Base-by-base conservation (phyloP, 2,888 invertebrate species). In the Synergus japonicus region DNA sequence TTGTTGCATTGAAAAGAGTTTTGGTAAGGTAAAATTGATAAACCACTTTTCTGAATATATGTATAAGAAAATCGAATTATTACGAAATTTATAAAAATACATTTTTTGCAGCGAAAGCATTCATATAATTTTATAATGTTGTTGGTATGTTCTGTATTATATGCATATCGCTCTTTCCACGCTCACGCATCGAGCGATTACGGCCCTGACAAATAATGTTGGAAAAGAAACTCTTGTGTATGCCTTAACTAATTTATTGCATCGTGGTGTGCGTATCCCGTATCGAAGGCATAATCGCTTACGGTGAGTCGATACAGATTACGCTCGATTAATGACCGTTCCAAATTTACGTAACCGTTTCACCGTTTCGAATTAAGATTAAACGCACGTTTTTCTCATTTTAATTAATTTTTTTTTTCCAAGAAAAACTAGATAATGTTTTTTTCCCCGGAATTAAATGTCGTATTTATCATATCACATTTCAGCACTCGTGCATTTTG, bases 211-310 rank as follows among this genome's bases (percentile, higher is more conserved):
- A 73, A 73, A 54, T 73, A 54, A 73, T 37, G 49, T 73, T 73
- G 10, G 29, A 73, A 73, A 49, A 73, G 46, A 67, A 69, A 69
- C 49, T 73, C 49, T 54, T 37, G 37, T 54, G 54, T 73, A 54
- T 73, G 73, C 73, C 73, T 73, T 73, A 54, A 73, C 73, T 73
- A 73, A 73, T 73, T 73, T 73, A 73, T 73, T 73, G n/a, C 73
- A 73, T 73, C 49, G 29, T 54, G 10, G 73, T 54, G 49, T 73
- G 73, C 29, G 29, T 29, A 29, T 29, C 29, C 29, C 54, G 49
- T 73, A 73, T 73, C 73, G 73, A 73, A 49, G 49, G 37, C 73
- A 37, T 73, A 73, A 73, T 73, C 73, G 73, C 73, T 69, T 49
- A 69, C 69, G 49, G 69, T 69, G 73, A 73, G 73, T 73, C 73